Evolutionary conservation across 23 tunicate genomes (phyloP), one percentile per base, ranked within the genome.

Genomic region (Phallusia fumigata): DNA sequence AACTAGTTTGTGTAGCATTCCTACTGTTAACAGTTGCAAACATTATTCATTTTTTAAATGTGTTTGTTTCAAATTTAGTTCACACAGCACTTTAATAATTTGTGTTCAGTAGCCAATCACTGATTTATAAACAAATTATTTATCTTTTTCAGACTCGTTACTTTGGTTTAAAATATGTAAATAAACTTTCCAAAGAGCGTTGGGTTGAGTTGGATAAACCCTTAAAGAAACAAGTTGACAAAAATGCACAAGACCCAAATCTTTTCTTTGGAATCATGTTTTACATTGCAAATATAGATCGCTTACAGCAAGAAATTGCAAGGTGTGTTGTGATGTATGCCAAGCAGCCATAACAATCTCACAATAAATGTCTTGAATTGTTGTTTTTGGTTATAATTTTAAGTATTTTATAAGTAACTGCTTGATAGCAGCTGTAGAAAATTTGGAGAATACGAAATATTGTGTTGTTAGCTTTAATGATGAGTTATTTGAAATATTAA

Each of bases 201-300:
- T 93, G 97, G 97, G 92, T 93, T 0, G 97, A 93, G 72, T 80
- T 93, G 24, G 97, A 93, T 76, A 88, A 88, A 81, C 97, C 97
- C 0, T 33, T 93, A 35, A 93, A 93, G 81, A 93, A 88, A 53
- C 97, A 93, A 85, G 86, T 93, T 30, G 97, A 93, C 74, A 93
- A 93, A 81, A 84, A 93, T 69, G 88, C 97, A 16, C 89, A 81
- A 34, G 97, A 88, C 22, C 88, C 91, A 22, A 88, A 64, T 31
- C 74, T 93, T 36, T 93, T 73, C 65, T 93, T 93, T 84, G 92
- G 97, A 5, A 92, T 93, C 0, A 84, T 93, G 89, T 88, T 49
- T 53, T 93, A 93, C 58, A 89, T 93, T 74, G 97, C 97, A 6
- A 88, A 93, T 53, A 76, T 93, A 45, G 92, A 93, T 32, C 73